phyloP scores from a whole-genome alignment of 1,140 invertebrate genomes.

The Aleiodes sp. region DNA sequence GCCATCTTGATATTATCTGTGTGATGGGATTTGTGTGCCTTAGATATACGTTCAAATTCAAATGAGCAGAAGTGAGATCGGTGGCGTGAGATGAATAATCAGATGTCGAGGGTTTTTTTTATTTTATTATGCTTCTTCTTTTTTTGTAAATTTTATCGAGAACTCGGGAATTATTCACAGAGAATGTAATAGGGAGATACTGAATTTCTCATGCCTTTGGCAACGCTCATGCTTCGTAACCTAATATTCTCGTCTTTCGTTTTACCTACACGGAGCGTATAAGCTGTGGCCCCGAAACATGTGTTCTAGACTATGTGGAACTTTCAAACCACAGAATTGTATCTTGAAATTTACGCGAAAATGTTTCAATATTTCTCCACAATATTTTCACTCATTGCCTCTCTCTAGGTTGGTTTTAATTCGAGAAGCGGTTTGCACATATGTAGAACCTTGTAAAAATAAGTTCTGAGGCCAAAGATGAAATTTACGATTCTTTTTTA shows the following conservation, averaged over 20 bases:
- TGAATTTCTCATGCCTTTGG: background rate
- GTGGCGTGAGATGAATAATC: background rate
- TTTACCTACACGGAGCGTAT: constrained; percentile 5
- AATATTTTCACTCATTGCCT: background rate
- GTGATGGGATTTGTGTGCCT: too few species aligned
- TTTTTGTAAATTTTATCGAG: background rate
- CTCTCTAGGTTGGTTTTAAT: background rate
- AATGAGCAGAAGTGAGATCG: background rate
- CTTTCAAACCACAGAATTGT: background rate
- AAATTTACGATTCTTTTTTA: background rate
- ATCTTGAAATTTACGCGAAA: background rate
- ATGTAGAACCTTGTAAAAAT: background rate
- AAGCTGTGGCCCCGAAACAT: constrained; percentile 4
- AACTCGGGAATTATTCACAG: background rate
- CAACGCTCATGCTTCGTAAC: background rate
- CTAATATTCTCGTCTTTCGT: constrained; percentile 14
- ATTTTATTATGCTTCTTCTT: background rate
- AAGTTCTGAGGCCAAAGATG: background rate
- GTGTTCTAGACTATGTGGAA: constrained; percentile 10
- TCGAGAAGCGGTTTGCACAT: background rate
- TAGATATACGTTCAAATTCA: too few species aligned
- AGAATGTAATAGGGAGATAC: background rate
- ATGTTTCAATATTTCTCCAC: background rate
- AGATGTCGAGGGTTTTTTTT: background rate
- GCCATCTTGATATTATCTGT: too few species aligned